Base-by-base conservation (phyloP, 2,888 invertebrate species). In the Diarsia brunnea region DNA sequence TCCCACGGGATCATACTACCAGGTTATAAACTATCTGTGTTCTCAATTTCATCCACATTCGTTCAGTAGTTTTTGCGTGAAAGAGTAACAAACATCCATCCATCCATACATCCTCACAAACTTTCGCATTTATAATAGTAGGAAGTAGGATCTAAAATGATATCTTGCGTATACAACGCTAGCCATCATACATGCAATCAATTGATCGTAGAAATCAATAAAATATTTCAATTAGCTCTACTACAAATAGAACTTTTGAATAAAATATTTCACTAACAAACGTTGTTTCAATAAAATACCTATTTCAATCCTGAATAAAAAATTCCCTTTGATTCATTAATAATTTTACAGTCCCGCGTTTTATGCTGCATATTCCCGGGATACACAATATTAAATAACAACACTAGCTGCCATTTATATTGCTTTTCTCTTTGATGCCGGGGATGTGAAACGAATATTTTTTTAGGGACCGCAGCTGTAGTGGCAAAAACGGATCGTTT, bases 351-450 rank as follows among this genome's bases (percentile, higher is more conserved):
- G 3, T 53, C n/a, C 14, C 60, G 60, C 31, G 8, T 61, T 79
- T 43, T 82, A n/a, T 24, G 10, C 49, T 66, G 49, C 55, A 55
- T 55, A 43, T n/a, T 19, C 31, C 69, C 45, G 66, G 74, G 24
- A 65, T 27, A 47, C 51, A 24, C n/a, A 45, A 58, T 69, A 68
- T 73, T 69, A 69, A 79, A 66, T 69, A 84, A 65, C 53, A 84
- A n/a, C 60, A 63, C 73, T 72, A 69, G 47, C 45, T 79, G 45
- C 51, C 51, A 66, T 66, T 78, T 66, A 68, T 55, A 84, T 72
- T 67, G 79, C 24, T 38, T 66, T 72, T 53, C 24, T 45, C 60
- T 69, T 69, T 66, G 61, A 61, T 70, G 45, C 12, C 14, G 21
- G 53, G 53, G 53, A 61, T 64, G 14, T 58, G 45, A 71, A 27